Conservation (phyloP, 2,113 vertebrate genomes). For the Spea bombifrons region DNA sequence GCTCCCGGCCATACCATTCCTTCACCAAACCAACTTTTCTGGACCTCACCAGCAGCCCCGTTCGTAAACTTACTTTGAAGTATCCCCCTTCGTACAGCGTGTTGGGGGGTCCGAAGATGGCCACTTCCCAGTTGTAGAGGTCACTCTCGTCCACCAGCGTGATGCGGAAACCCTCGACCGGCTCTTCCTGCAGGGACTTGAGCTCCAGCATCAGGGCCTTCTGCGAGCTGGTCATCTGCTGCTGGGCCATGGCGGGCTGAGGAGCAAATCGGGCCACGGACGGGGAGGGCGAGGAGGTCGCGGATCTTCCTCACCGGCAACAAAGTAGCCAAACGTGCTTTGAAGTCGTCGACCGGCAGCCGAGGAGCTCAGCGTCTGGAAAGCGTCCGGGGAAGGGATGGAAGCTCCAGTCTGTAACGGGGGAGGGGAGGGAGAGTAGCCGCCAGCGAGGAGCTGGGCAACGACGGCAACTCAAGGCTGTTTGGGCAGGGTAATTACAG, state of each 20-base stretch:
- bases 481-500: too few relatives aligned
- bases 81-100: slow-evolving; percentile 91
- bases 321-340: neutral
- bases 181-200: slow-evolving; percentile 90
- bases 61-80: slow-evolving; percentile 80
- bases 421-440: too few relatives aligned
- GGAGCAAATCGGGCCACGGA: neutral
- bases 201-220: slow-evolving; percentile 95
- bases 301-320: neutral
- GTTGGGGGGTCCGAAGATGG: slow-evolving; percentile 91
- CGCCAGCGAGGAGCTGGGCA: too few relatives aligned
- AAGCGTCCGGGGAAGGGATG: too few relatives aligned
- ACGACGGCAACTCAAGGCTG: too few relatives aligned
- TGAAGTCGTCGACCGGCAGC: too few relatives aligned
- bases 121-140: slow-evolving; percentile 95
- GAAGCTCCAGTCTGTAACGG: too few relatives aligned
- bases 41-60: too few relatives aligned
- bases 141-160: slow-evolving; percentile 89
- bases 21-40: too few relatives aligned
- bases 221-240: slow-evolving; percentile 93
- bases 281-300: slow-evolving; percentile 41
- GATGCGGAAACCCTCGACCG: slow-evolving; percentile 92
- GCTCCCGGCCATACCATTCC: too few relatives aligned
- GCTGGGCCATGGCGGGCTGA: slow-evolving; percentile 80
- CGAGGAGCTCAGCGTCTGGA: too few relatives aligned